Base-by-base conservation (phyloP, 2,888 invertebrate genomes). In the Leptopilina drosophilae region DNA sequence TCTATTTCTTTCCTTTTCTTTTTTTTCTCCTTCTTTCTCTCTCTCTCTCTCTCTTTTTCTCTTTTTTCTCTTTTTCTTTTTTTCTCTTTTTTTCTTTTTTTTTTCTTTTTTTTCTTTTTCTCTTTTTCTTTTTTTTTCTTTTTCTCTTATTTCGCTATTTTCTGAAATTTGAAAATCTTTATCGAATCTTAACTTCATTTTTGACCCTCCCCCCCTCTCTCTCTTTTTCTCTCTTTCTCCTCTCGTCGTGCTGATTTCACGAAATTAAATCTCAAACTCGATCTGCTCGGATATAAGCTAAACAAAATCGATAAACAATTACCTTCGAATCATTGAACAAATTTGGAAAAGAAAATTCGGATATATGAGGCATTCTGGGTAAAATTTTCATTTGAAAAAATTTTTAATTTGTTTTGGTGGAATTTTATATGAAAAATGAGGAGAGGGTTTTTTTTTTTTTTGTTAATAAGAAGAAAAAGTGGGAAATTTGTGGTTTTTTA, bases 1-100 rank as follows among this genome's bases (percentile, higher is more conserved):
- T 15, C 78, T 76, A 76, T 81, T 79, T 78, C 80, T 80, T 78
- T 78, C 80, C 80, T 78, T 62, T 65, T 80, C 78, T 1, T 20
- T 20, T 20, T 20, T 20, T 78, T 49, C n/a, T 15, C n/a, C 53
- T 5, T 20, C 20, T 56, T 5, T 12, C 12, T n/a, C 0, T 56
- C n/a, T n/a, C n/a, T 56, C 3, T n/a, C n/a, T 56, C n/a, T 56
- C 56, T n/a, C 1, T 56, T 5, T 56, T n/a, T 56, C 56, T 56
- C 2, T 56, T 5, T 56, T n/a, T 56, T 56, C 8, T 56, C 12
- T 56, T 5, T 56, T 14, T 56, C n/a, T 56, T 14, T 56, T 3
- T 40, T 64, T 64, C 59, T 77, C 42, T 69, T n/a, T 59, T 49
- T 26, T 33, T 76, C 66, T 15, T 64, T 12, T 20, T 20, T 15